Base-by-base conservation (phyloP, 2,113 vertebrate species). In the Brachyhypopomus occidentalis region DNA sequence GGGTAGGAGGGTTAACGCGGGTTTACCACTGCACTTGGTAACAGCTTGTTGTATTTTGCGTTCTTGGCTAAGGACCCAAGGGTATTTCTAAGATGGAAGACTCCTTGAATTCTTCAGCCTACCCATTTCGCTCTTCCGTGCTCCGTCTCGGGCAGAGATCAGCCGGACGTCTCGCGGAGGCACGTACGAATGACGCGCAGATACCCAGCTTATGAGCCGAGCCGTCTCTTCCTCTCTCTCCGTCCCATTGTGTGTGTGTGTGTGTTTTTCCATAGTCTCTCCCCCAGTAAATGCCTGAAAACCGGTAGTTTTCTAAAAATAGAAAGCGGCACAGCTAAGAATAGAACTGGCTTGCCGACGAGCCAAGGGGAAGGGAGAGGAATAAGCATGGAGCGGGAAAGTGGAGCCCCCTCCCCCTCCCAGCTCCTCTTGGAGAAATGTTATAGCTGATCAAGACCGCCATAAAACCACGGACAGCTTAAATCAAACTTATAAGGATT, bases 291-390 rank as follows among this genome's bases (percentile, higher is more conserved):
- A 94, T 94, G 93, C 93, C 91, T 93, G 87, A 92, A 94, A 94
- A 94, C 92, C 91, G 93, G 90, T 94, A 94, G 92, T 94, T 93
- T 90, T 86, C 94, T 95, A 95, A 95, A 96, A 94, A 95, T 96
- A 96, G 94, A 93, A 94, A 91, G 88, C 91, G 85, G 91, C 88
- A 87, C 91, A 83, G 83, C 94, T 95, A 95, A 95, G 94, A 95
- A 95, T 95, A 96, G 92, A 89, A 52, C 84, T 90, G 90, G 90
- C 89, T 86, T 84, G 90, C 87, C 87, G 90, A 88, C 92, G 88
- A 93, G 94, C 95, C 94, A 95, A 95, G 93, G 94, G 94, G 95
- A 95, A 95, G 94, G 92, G 93, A 94, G 94, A 94, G 92, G 89
- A 93, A 94, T 93, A 93, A 93, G 93, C 91, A 86, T 93, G 94